phyloP scores from a whole-genome alignment of 2,888 invertebrate genomes.

The Amiota minor region DNA sequence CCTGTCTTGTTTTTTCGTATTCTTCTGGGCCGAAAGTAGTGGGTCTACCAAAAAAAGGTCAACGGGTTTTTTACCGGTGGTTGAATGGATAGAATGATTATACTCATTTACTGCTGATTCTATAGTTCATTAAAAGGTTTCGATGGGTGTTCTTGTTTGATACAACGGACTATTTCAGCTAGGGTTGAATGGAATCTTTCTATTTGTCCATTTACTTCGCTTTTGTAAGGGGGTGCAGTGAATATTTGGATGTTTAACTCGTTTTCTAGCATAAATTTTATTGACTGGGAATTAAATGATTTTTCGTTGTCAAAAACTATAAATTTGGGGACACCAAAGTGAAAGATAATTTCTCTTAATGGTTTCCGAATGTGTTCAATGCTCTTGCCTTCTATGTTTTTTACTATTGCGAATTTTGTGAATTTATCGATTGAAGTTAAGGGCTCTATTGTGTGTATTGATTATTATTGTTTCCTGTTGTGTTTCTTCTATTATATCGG shows the following conservation, averaged over 20 bases:
- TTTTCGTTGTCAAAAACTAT: background rate
- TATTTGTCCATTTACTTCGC: too few species aligned
- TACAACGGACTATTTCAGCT: too few species aligned
- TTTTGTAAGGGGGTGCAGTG: too few species aligned
- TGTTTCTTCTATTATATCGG: too few species aligned
- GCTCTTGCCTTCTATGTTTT: background rate
- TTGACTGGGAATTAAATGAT: background rate
- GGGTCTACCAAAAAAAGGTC: background rate
- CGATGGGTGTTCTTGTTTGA: background rate
- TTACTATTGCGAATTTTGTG: background rate
- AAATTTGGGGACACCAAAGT: background rate
- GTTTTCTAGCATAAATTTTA: background rate
- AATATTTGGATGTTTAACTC: too few species aligned
- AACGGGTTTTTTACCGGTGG: background rate
- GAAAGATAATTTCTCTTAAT: background rate
- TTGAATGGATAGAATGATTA: background rate
- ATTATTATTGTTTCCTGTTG: too few species aligned
- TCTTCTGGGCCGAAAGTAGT: background rate
- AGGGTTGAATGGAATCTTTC: too few species aligned
- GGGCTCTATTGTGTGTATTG: too few species aligned
- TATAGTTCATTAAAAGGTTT: background rate
- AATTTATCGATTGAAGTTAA: background rate
- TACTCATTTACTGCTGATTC: background rate
- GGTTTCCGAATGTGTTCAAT: constrained; percentile 1
- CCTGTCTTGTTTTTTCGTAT: background rate